A percentile compares a stretch with the other conserved stretches of the same genome.
These are phyloP conservation scores for Bombus polaris DNA, from an alignment of 1,140 invertebrate genomes.

Conservation along the genomic window DNA sequence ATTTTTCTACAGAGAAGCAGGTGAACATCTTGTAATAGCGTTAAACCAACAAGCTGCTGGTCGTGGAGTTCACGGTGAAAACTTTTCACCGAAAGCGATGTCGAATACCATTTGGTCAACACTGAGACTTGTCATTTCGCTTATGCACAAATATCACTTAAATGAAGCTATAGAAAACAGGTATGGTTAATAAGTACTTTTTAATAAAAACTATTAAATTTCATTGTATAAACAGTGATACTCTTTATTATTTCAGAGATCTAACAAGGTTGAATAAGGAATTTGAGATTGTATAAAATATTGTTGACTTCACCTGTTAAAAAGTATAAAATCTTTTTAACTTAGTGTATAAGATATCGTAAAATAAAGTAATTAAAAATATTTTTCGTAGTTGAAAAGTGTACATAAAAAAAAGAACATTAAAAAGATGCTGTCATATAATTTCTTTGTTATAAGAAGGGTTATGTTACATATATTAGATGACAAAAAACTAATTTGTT, in stretches of 20 bases:
- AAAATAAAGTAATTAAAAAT: slow-evolving; percentile 47
- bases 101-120: slow-evolving; percentile 98
- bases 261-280: slow-evolving; percentile 86
- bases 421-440: slow-evolving; percentile 10
- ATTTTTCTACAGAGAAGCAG: slow-evolving; percentile 89
- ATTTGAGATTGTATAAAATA: slow-evolving; percentile 82
- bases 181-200: slow-evolving; percentile 70
- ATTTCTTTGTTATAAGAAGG: slow-evolving; percentile 21
- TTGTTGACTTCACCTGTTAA: slow-evolving; percentile 55
- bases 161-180: slow-evolving; percentile 89
- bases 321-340: slow-evolving; percentile 64
- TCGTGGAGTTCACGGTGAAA: slow-evolving; percentile 83
- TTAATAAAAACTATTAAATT: slow-evolving; percentile 17
- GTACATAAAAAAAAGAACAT: slow-evolving; percentile 21
- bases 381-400: slow-evolving; percentile 38
- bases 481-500: slow-evolving; percentile 16
- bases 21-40: slow-evolving; percentile 96
- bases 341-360: slow-evolving; percentile 28
- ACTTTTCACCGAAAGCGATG: slow-evolving; percentile 86
- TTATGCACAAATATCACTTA: slow-evolving; percentile 93
- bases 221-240: not conserved
- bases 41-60: slow-evolving; percentile 96
- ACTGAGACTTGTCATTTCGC: slow-evolving; percentile 93
- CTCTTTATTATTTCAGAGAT: slow-evolving; percentile 81
- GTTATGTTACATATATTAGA: slow-evolving; percentile 22